Percentiles rank a stretch among this genome's conserved stretches.
These are phyloP conservation scores for Phylloscopus trochilus DNA, from an alignment of 2,113 vertebrate genomes.

Conservation along the genomic window DNA sequence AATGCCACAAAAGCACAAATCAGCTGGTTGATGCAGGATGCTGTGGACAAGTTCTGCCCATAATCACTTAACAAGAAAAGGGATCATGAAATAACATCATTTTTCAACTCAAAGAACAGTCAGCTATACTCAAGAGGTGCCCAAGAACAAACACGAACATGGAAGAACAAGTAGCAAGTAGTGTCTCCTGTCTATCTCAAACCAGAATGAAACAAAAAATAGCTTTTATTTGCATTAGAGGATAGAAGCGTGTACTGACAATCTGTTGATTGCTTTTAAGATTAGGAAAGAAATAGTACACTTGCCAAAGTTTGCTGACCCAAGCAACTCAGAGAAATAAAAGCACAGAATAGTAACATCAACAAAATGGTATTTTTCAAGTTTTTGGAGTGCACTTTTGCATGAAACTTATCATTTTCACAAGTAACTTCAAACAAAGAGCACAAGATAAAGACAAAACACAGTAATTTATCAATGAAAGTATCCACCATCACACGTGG, in stretches of 20 bases:
- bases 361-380: not conserved
- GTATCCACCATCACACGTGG: not conserved
- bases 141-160: not conserved
- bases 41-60: not conserved
- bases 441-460: not conserved
- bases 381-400: not conserved
- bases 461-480: not conserved
- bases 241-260: not conserved
- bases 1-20: constrained; percentile 55
- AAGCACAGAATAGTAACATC: not conserved
- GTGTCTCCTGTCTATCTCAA: not conserved
- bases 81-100: not conserved
- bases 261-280: not conserved
- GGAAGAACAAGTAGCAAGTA: not conserved
- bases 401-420: not conserved
- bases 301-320: not conserved
- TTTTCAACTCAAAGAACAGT: not conserved
- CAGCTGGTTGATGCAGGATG: not conserved
- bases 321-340: not conserved
- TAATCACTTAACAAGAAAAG: not conserved
- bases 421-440: not conserved
- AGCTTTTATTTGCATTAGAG: not conserved
- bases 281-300: not conserved
- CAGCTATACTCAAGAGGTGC: not conserved
- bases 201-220: not conserved